Conservation (phyloP, 2,888 invertebrate genomes). For the Rhagophthalmus giganteus region DNA sequence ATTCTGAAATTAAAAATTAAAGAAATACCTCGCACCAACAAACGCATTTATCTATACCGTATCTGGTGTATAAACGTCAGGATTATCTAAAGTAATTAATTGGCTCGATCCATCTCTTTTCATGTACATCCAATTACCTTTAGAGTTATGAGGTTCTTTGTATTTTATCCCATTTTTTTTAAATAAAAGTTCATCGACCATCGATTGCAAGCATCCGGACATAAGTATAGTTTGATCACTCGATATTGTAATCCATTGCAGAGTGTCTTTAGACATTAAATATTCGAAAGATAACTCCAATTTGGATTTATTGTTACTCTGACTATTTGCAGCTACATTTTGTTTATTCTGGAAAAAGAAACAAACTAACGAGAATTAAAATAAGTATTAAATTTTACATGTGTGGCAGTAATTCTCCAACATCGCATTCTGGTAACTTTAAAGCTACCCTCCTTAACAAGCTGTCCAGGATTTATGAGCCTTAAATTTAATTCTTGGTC, state of each 20-base stretch:
- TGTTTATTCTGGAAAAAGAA: slow-evolving; percentile 39
- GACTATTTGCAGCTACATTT: slow-evolving; percentile 43
- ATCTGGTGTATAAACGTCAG: slow-evolving; percentile 39
- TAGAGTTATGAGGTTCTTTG: slow-evolving; percentile 41
- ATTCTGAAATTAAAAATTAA: slow-evolving; percentile 49
- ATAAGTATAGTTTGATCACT: slow-evolving; percentile 94
- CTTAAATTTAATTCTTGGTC: slow-evolving; percentile 82
- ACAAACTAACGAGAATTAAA: neutral
- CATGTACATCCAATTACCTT: slow-evolving; percentile 70
- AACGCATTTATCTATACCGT: slow-evolving; percentile 12
- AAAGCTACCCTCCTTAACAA: slow-evolving; percentile 81
- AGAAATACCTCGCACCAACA: neutral
- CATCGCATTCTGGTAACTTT: slow-evolving; percentile 96
- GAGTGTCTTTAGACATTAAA: slow-evolving; percentile 84
- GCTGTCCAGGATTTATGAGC: slow-evolving; percentile 60
- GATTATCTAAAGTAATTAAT: slow-evolving; percentile 58
- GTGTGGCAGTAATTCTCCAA: slow-evolving; percentile 92
- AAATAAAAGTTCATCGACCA: slow-evolving; percentile 90
- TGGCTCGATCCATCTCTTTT: slow-evolving; percentile 74
- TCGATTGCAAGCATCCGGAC: slow-evolving; percentile 91
- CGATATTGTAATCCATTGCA: slow-evolving; percentile 91
- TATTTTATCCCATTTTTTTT: slow-evolving; percentile 67
- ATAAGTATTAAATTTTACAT: slow-evolving; percentile 56
- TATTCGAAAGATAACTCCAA: slow-evolving; percentile 94
- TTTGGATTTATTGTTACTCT: slow-evolving; percentile 52